Evolutionary conservation across 2,888 invertebrate genomes (phyloP), one percentile per base, ranked within the genome.

Genomic region (Tribolium freemani): DNA sequence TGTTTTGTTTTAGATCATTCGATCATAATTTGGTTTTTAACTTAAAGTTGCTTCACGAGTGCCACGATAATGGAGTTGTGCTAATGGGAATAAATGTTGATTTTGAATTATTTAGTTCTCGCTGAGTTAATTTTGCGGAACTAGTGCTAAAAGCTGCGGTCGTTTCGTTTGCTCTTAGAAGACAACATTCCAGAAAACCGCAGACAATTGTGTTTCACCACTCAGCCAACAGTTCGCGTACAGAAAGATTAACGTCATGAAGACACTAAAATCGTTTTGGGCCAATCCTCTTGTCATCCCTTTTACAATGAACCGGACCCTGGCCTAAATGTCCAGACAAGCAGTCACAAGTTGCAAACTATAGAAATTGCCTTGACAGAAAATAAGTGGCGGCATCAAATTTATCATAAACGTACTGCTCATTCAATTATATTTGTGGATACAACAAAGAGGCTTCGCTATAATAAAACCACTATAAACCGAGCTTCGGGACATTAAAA

Each of bases 401-500:
- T 46, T 63, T 63, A 44, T 30, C 50, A 10, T 53, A 13, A 53
- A 51, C 38, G 51, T 64, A 53, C 31, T 51, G 64, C 51, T 10
- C 20, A 20, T 64, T 64, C 53, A 64, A 53, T 64, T 64, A 46
- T 53, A 51, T 16, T 53, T 53, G 57, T 57, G 44, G 10, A 30
- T 26, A 9, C 64, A 64, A 53, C 64, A 60, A 60, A 60, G 31
- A 11, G 10, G 10, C n/a, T 38, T 57, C 44, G 38, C 13, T 16
- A 20, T 44, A 21, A 48, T 63, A 63, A 63, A 51, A 63, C 26
- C 51, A 48, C 31, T 16, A 63, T 51, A 31, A 67, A 67, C 46
- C 26, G 10, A 56, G 46, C 66, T 56, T 21, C 54, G 16, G 26
- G 66, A 67, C 66, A 67, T 67, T 67, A 67, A 67, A 67, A 67